Percentiles rank a stretch among this genome's conserved stretches.
These are phyloP conservation scores for Hyperoplus immaculatus DNA, from an alignment of 2,797 vertebrate species.

Conservation along the genomic window DNA sequence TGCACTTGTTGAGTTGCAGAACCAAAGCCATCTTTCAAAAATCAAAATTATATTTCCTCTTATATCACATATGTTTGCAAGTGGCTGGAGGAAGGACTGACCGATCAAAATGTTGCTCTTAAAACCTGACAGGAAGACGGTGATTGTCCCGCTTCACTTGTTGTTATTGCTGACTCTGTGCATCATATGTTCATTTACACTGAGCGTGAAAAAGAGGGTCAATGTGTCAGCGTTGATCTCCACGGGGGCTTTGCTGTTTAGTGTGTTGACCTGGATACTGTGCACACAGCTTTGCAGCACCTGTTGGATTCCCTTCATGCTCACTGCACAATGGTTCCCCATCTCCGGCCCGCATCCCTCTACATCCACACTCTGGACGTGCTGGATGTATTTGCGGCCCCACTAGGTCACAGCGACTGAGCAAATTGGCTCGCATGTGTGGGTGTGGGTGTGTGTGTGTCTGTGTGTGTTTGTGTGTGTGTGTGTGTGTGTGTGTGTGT, in stretches of 20 bases:
- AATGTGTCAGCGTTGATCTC: constrained; percentile 72
- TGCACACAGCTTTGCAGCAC: constrained; percentile 66
- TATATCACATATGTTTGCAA: constrained; percentile 1
- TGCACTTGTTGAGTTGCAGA: constrained; percentile 55
- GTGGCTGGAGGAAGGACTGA: neutral
- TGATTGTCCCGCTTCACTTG: constrained; percentile 64
- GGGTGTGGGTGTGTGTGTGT: constrained; percentile 2
- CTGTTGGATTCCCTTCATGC: constrained; percentile 75
- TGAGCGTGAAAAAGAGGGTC: constrained; percentile 75
- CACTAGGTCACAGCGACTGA: constrained; percentile 58
- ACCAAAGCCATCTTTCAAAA: constrained; percentile 1
- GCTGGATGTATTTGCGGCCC: constrained; percentile 36
- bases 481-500: neutral
- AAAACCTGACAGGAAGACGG: constrained; percentile 42
- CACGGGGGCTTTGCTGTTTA: constrained; percentile 62
- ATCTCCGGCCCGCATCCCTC: constrained; percentile 16
- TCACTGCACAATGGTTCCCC: constrained; percentile 38
- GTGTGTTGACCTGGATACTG: constrained; percentile 82
- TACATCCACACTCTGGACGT: constrained; percentile 6
- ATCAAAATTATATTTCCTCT: neutral
- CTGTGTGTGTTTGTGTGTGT: neutral
- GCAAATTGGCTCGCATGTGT: constrained; percentile 11
- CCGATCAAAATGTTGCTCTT: constrained; percentile 28
- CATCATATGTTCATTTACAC: constrained; percentile 77
- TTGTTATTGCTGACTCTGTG: constrained; percentile 55